Evolutionary conservation across 2,888 invertebrate species (phyloP).

Genomic region (Scaptomyza flava): DNA sequence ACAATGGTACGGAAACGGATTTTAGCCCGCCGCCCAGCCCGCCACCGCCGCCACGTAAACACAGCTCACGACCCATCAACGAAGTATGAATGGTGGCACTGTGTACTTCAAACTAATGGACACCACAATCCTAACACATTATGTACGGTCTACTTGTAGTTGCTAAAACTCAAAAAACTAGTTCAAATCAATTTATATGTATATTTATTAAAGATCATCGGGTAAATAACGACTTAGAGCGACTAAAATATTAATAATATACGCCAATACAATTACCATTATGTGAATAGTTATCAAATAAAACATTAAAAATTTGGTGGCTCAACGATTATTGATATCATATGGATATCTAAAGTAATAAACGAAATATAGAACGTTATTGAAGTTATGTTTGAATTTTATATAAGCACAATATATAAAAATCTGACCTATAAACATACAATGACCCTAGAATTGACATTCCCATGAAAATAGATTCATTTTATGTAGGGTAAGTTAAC

Average conservation of each 20-base stretch:
- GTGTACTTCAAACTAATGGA: slow-evolving; percentile 42
- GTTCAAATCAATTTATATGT: slow-evolving; percentile 71
- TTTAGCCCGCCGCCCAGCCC: slow-evolving; percentile 88
- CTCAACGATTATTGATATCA: slow-evolving; percentile 50
- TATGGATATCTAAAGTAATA: slow-evolving; percentile 44
- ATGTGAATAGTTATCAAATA: slow-evolving; percentile 19
- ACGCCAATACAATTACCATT: slow-evolving; percentile 23
- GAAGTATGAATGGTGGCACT: slow-evolving; percentile 52
- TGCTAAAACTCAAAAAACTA: slow-evolving; percentile 72
- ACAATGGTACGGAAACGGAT: slow-evolving; percentile 89
- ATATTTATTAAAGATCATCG: slow-evolving; percentile 72
- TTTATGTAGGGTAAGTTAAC: slow-evolving; percentile 6
- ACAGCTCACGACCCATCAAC: slow-evolving; percentile 70
- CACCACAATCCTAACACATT: slow-evolving; percentile 28
- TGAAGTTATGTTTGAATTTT: slow-evolving; percentile 1
- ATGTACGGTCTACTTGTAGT: slow-evolving; percentile 51
- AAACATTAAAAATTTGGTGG: slow-evolving; percentile 25
- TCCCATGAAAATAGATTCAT: background rate
- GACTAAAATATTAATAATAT: slow-evolving; percentile 22
- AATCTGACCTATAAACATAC: background rate
- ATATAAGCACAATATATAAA: too few relatives aligned
- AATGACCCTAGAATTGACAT: background rate
- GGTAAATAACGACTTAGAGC: slow-evolving; percentile 44
- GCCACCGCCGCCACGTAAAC: slow-evolving; percentile 83
- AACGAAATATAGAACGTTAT: slow-evolving; percentile 41